phyloP scores from a whole-genome alignment of 1,140 invertebrate genomes.

The Spodoptera frugiperda region DNA sequence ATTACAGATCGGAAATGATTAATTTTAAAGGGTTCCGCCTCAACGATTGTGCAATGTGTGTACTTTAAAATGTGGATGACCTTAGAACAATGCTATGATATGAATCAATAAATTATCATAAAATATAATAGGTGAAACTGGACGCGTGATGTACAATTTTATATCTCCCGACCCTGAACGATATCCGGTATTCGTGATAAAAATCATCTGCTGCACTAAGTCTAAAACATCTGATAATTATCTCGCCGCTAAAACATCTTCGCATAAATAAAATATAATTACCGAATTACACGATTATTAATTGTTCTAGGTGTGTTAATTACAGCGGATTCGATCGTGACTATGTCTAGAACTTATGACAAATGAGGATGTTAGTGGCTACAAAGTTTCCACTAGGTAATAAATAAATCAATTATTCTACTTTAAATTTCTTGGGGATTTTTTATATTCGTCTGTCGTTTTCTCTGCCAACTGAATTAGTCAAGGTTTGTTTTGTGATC shows the following conservation, averaged over 20 bases:
- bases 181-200: conserved; percentile 50
- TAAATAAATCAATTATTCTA: background rate
- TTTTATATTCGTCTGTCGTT: background rate
- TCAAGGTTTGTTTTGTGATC: conserved; percentile 6
- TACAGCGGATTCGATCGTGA: background rate
- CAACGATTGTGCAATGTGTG: no score
- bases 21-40: no score
- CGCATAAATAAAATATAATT: conserved; percentile 31
- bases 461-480: conserved; percentile 10
- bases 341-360: background rate
- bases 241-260: conserved; percentile 24
- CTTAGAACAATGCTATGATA: conserved; percentile 4
- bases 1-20: no score
- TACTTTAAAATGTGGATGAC: background rate
- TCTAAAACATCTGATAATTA: conserved; percentile 24
- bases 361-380: conserved; percentile 16
- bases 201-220: conserved; percentile 34
- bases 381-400: conserved; percentile 4
- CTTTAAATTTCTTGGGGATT: background rate
- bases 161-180: conserved; percentile 27
- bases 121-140: conserved; percentile 48
- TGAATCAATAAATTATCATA: conserved; percentile 33
- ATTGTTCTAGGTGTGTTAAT: conserved; percentile 1
- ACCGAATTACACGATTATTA: conserved; percentile 16
- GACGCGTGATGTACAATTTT: conserved; percentile 18